These are phyloP conservation scores for Percopsis omiscomaycus DNA, from an alignment of 2,797 vertebrate species.

Conservation along the genomic window DNA sequence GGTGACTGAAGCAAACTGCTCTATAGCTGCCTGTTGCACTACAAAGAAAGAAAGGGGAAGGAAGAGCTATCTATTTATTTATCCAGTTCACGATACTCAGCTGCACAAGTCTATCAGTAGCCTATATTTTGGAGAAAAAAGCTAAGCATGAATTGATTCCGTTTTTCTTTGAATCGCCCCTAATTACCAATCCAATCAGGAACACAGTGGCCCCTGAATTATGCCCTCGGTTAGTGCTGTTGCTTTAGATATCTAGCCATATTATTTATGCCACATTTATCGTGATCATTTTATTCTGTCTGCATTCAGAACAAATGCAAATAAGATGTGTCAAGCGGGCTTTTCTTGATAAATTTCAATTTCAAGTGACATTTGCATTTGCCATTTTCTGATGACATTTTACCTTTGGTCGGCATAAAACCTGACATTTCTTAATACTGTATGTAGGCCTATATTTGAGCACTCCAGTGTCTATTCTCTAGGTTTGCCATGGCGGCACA, in stretches of 20 bases:
- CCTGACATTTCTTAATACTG: constrained; percentile 35
- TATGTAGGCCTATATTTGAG: constrained; percentile 13
- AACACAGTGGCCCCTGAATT: background rate
- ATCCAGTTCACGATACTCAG: no score
- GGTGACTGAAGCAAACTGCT: background rate
- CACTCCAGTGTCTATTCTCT: constrained; percentile 4
- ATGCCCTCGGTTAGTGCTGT: background rate
- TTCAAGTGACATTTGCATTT: constrained; percentile 26
- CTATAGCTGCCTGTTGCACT: no score
- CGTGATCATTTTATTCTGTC: background rate
- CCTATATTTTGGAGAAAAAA: no score
- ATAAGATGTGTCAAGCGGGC: background rate
- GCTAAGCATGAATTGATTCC: no score
- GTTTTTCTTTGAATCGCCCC: no score
- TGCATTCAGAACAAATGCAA: background rate
- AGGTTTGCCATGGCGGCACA: constrained; percentile 39
- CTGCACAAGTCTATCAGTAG: no score
- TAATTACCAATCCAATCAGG: background rate
- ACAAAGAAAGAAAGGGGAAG: no score
- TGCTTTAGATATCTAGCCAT: background rate
- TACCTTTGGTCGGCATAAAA: constrained; percentile 13
- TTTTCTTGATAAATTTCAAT: background rate
- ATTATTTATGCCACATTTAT: background rate
- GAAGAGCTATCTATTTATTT: no score
- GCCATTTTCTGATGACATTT: constrained; percentile 37